Base-by-base conservation (phyloP, 1,140 invertebrate genomes). In the Neodiprion fabricii region DNA sequence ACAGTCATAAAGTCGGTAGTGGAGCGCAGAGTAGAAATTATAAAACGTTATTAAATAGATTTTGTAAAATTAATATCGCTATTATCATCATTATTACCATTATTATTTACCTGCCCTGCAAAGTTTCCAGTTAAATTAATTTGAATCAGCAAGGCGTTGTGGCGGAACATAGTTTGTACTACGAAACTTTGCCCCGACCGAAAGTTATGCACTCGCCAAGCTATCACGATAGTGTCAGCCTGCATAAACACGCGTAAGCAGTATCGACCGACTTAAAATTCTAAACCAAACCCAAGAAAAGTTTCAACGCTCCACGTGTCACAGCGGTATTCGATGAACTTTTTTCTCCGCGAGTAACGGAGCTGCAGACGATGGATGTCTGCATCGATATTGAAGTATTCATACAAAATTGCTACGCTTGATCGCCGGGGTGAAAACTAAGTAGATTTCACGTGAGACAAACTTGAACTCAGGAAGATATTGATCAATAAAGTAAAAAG, bases 101-200 rank as follows among this genome's bases (percentile, higher is more conserved):
- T 83, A 80, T 83, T 82, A 81, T 81, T 82, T 79, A 67, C 74
- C 67, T 48, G 74, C 65, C 71, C 17, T 67, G 72, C 14, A 77
- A 80, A 83, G 82, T 82, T 83, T 67, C 73, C 80, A 79, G 81
- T 78, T 81, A 78, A 83, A 83, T 82, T 82, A 83, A 83, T 83
- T 81, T 77, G 76, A 81, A 83, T 83, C 81, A 80, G 82, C 74
- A 75, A 5, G 76, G 49, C 49, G 50, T 72, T 28, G 72, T 23
- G 23, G 48, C 50, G 17, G 48, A 72, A 40, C 67, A 69, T 17
- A 61, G 67, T 69, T 69, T 69, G 67, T 69, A 14, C n/a, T 69
- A 69, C 67, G 23, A 69, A 69, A 69, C 21, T 69, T 69, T 69
- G 12, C 11, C 17, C 5, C 21, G 61, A 21, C 17, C 40, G 67